These are phyloP conservation scores for Aphidius colemani DNA, from an alignment of 2,888 invertebrate species.

Conservation along the genomic window DNA sequence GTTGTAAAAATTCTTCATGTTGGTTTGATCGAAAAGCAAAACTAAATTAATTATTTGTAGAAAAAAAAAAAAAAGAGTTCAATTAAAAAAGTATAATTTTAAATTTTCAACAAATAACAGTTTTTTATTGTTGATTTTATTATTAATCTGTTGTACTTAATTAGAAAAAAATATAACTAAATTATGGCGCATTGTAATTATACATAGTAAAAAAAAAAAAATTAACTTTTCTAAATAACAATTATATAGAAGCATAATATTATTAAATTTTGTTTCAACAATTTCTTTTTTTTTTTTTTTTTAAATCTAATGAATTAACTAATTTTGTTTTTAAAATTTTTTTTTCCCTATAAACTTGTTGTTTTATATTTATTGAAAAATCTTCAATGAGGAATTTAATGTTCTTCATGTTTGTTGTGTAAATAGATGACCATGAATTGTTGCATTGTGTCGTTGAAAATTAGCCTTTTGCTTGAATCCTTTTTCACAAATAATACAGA, in stretches of 20 bases:
- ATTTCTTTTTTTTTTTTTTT: constrained; percentile 18
- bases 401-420: constrained; percentile 25
- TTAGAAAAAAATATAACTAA: no score
- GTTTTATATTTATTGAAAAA: constrained; percentile 3
- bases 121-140: no score
- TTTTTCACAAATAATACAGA: constrained; percentile 72
- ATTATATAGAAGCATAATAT: background rate
- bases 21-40: no score
- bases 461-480: constrained; percentile 69
- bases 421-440: constrained; percentile 45
- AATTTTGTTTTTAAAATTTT: constrained; percentile 19
- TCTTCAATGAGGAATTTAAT: background rate
- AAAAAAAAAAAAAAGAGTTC: no score
- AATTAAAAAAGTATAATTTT: no score
- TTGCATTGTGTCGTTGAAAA: constrained; percentile 52
- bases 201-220: background rate
- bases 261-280: constrained; percentile 10
- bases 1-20: no score
- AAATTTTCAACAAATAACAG: no score
- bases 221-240: background rate
- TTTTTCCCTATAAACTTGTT: constrained; percentile 13
- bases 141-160: no score
- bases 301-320: constrained; percentile 13
- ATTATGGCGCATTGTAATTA: no score
- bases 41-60: no score